phyloP scores from a whole-genome alignment of 2,797 vertebrate species.

The Oreonectes daqikongensis region DNA sequence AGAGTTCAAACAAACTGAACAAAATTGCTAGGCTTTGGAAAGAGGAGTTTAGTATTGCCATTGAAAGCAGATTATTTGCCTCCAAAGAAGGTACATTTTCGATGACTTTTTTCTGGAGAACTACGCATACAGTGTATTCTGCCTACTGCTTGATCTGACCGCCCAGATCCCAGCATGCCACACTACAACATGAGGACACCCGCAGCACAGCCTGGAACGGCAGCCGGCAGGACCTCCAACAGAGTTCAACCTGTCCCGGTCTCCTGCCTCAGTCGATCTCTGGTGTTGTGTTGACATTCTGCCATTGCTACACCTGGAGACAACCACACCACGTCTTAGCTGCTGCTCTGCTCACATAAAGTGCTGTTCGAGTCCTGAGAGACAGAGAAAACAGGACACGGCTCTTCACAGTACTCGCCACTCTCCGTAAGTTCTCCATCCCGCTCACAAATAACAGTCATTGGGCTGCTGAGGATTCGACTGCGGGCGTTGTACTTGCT shows the following conservation, averaged over 20 bases:
- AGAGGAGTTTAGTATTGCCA: constrained; percentile 54
- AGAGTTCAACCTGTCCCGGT: constrained; percentile 19
- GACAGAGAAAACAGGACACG: constrained; percentile 29
- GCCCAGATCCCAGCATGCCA: constrained; percentile 49
- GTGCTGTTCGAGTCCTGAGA: constrained; percentile 73
- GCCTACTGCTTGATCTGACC: constrained; percentile 51
- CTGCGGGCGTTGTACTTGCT: constrained; percentile 92
- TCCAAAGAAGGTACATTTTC: constrained; percentile 34
- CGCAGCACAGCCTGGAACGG: constrained; percentile 23
- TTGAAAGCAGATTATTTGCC: constrained; percentile 59
- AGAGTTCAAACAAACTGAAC: constrained; percentile 29
- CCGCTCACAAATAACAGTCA: constrained; percentile 96
- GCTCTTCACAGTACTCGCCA: constrained; percentile 61
- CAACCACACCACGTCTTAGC: constrained; percentile 62
- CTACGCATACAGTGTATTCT: constrained; percentile 62
- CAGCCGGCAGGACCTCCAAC: constrained; percentile 13
- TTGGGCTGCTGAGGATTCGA: constrained; percentile 96
- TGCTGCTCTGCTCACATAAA: constrained; percentile 74
- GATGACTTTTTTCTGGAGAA: constrained; percentile 49
- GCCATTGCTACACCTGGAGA: constrained; percentile 35
- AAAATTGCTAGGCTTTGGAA: constrained; percentile 56
- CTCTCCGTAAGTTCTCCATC: constrained; percentile 84
- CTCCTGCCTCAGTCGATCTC: constrained; percentile 24
- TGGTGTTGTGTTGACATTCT: constrained; percentile 25
- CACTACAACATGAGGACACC: constrained; percentile 38